phyloP scores from a whole-genome alignment of 1,140 invertebrate genomes.

The Pteromalus puparum region DNA sequence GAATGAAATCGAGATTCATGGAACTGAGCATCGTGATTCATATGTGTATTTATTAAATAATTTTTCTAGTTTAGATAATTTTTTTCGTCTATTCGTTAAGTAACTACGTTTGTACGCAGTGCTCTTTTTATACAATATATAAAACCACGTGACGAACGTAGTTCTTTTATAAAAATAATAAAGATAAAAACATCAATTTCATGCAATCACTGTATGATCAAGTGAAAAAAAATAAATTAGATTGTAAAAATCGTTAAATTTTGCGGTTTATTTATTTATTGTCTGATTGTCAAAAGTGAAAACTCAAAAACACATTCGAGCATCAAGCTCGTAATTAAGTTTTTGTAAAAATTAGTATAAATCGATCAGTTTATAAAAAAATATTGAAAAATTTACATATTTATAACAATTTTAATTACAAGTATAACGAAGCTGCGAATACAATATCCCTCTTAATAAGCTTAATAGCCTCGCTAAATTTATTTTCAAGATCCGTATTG shows the following conservation, averaged over 20 bases:
- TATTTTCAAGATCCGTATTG: slow-evolving; percentile 96
- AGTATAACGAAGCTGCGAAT: slow-evolving; percentile 98
- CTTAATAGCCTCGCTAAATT: slow-evolving; percentile 95
- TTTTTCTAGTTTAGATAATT: slow-evolving; percentile 52
- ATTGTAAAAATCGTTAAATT: slow-evolving; percentile 54
- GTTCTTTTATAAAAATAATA: slow-evolving; percentile 65
- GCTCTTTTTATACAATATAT: slow-evolving; percentile 56
- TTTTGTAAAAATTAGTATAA: slow-evolving; percentile 2
- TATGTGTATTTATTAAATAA: slow-evolving; percentile 73
- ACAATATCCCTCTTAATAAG: slow-evolving; percentile 98
- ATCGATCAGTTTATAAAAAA: slow-evolving; percentile 36
- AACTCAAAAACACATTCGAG: slow-evolving; percentile 19
- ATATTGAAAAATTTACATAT: slow-evolving; percentile 49
- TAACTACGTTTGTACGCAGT: slow-evolving; percentile 64
- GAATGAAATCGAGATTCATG: slow-evolving; percentile 63
- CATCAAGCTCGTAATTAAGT: slow-evolving; percentile 29
- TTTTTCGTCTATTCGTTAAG: slow-evolving; percentile 52
- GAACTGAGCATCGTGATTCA: slow-evolving; percentile 69
- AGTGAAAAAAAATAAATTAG: slow-evolving; percentile 61
- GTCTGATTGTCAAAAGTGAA: slow-evolving; percentile 29
- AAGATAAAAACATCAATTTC: slow-evolving; percentile 48
- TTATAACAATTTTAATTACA: slow-evolving; percentile 77
- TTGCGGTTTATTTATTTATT: slow-evolving; percentile 52
- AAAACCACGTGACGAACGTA: slow-evolving; percentile 60
- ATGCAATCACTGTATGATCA: slow-evolving; percentile 60